Evolutionary conservation across 2,113 vertebrate species (phyloP), one percentile per base, ranked within the genome.

Genomic region (Struthidea cinerea): DNA sequence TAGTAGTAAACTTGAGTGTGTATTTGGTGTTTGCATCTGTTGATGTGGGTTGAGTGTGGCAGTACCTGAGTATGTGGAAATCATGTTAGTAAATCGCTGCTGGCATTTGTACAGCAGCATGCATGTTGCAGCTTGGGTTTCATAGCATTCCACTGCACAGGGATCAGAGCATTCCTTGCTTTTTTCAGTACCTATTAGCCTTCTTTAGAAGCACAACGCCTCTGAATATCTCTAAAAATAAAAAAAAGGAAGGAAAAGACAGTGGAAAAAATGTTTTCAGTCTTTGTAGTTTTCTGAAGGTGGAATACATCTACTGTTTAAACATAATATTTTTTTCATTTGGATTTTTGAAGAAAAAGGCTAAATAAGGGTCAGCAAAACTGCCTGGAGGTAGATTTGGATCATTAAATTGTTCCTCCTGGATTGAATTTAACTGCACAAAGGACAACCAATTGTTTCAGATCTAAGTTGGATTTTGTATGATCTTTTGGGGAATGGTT

Each of bases 121-220:
- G 39, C 70, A 55, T 83, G 84, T 85, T 83, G 22, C 42, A 88
- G 67, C 92, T 87, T 90, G 94, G 93, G 88, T 91, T 91, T 95
- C 65, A 27, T 28, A 59, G 35, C 89, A 91, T 96, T 91, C 87
- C 63, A 50, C 70, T 76, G 33, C 46, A 39, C 33, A 57, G 3
- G 2, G 32, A 83, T 95, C 75, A 88, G 82, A 90, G 60, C 46
- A 80, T 93, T 94, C 67, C 65, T 91, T 35, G 16, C 9, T 76
- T 35, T 93, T 96, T 91, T 83, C 16, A 59, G 50, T 83, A 69
- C n/a, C 19, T 65, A 20, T 57, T 76, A 35, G 3, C 37, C 46
- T 93, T 69, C 35, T 85, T 95, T 77, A 79, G 65, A 50, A 76
- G 28, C 10, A 20, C 16, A 80, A 15, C 9, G 9, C 16, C 42